Evolutionary conservation across 2,888 invertebrate species (phyloP), one percentile per base, ranked within the genome.

Genomic region (Oxytorus armatus): DNA sequence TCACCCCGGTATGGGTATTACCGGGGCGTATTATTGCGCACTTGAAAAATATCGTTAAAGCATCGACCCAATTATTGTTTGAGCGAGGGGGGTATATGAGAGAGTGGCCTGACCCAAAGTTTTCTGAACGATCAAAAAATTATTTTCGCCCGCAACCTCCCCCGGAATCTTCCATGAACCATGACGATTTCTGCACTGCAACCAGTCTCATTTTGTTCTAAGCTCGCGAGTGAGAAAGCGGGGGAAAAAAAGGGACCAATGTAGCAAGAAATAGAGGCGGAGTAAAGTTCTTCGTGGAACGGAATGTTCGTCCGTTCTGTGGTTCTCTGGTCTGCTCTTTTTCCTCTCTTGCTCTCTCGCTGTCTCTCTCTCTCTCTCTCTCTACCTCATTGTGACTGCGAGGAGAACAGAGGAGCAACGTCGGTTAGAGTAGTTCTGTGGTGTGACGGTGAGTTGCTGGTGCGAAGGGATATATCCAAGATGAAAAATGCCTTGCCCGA

Each of bases 401-500:
- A n/a, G 55, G 44, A 42, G n/a, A 55, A 33, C 63, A 44, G 57
- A 29, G 69, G 36, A 57, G 65, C 76, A 72, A 82, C 69, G 61
- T 69, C 33, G 70, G 66, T 63, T 63, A 33, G 53, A 55, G 42
- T 14, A 55, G 55, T 80, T 25, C 82, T 55, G 70, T 59, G 21
- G 68, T 82, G 84, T 85, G 84, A 61, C 49, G 80, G 84, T 82
- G 81, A 83, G 78, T 69, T 77, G 36, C 53, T 81, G 82, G 82
- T 83, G 83, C 83, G 85, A 83, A 84, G 85, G 85, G 82, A 84
- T 72, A 72, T 61, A 61, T 39, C 61, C 25, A 18, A 49, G 83
- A 87, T 88, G 86, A 88, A 88, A 87, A 89, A 88, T 87, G 83
- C 76, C 36, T 83, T 83, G 81, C 85, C 84, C 84, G 79, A 83